Evolutionary conservation across 1,140 invertebrate species (phyloP).

Genomic region (Tetragnatha versicolor): DNA sequence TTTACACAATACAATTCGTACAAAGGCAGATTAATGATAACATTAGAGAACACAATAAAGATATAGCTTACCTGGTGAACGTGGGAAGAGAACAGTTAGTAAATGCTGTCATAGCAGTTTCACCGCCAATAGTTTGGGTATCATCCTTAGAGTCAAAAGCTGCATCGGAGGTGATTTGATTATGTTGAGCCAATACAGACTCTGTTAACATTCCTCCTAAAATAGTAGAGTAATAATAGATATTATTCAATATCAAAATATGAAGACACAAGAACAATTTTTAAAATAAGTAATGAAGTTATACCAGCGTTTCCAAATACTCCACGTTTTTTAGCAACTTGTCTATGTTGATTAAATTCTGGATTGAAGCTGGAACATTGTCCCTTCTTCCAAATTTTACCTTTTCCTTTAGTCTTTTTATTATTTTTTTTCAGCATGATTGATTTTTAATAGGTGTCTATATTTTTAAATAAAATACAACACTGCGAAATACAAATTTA

Average conservation of each 20-base stretch:
- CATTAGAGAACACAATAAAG: too few relatives aligned
- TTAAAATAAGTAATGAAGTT: not conserved
- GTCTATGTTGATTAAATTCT: conserved; percentile 77
- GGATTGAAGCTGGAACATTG: conserved; percentile 90
- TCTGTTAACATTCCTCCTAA: conserved; percentile 35
- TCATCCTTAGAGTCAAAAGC: conserved; percentile 12
- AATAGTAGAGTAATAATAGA: too few relatives aligned
- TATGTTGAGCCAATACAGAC: conserved; percentile 33
- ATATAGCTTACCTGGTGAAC: conserved; percentile 45
- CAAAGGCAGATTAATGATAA: too few relatives aligned
- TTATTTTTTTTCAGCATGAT: conserved; percentile 65
- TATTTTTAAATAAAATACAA: too few relatives aligned
- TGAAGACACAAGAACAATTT: not conserved
- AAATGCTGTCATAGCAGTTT: conserved; percentile 26
- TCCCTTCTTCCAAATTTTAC: conserved; percentile 80
- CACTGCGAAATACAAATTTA: too few relatives aligned
- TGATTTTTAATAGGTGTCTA: too few relatives aligned
- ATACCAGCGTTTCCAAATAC: conserved; percentile 13
- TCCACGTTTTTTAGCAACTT: conserved; percentile 69
- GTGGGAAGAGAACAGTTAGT: conserved; percentile 29
- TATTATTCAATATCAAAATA: not conserved
- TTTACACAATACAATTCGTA: too few relatives aligned
- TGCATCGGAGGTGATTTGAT: conserved; percentile 36
- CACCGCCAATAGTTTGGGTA: conserved; percentile 21
- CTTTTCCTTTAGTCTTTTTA: conserved; percentile 78